phyloP scores from a whole-genome alignment of 2,797 vertebrate species.

The Martes flavigula region DNA sequence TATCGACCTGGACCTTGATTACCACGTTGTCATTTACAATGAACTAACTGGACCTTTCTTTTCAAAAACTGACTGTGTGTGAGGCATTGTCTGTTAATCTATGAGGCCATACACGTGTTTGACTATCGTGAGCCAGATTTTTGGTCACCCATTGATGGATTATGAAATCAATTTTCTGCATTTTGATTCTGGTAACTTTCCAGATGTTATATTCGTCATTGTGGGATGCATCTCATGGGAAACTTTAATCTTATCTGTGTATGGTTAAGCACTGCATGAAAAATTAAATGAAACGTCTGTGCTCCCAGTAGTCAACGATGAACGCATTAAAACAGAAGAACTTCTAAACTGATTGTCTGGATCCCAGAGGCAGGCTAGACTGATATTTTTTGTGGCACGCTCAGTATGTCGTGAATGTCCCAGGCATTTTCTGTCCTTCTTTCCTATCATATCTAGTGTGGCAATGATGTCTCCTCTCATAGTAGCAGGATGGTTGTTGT shows the following conservation, averaged over 20 bases:
- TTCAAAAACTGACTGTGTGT: neutral
- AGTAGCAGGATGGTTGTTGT: too few relatives aligned
- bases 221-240: neutral
- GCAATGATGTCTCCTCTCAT: neutral
- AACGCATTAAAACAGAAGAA: neutral
- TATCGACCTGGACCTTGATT: neutral
- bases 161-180: neutral
- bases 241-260: neutral
- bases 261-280: neutral
- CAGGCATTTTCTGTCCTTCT: too few relatives aligned
- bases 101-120: neutral
- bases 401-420: neutral
- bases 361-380: neutral
- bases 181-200: neutral
- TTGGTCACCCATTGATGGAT: neutral
- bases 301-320: neutral
- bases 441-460: neutral
- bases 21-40: neutral
- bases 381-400: neutral
- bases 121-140: neutral
- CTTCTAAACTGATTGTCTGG: neutral
- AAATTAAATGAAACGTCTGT: neutral
- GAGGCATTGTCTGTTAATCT: neutral
- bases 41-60: neutral
- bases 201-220: neutral